Base-by-base conservation (phyloP, 2,888 invertebrate genomes). In the Troglohyphantes excavatus region DNA sequence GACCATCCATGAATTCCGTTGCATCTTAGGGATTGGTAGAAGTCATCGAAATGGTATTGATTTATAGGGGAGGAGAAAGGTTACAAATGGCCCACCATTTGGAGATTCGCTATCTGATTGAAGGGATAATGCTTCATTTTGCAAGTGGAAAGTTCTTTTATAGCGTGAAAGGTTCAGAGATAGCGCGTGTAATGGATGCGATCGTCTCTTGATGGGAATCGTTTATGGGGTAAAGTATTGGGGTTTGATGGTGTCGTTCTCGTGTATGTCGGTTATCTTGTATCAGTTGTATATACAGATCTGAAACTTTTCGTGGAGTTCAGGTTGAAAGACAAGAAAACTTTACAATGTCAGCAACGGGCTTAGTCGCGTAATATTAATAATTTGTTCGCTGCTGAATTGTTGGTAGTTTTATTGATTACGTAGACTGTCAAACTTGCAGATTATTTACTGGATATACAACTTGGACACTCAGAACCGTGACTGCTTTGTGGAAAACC, bases 61-160 rank as follows among this genome's bases (percentile, higher is more conserved):
- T 82, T 82, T 82, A 82, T 70, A 23, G 82, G 33, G 39, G 27
- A 39, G 33, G 23, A 72, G 65, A 67, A 23, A 61, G 53, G 29
- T 72, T 82, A 82, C 82, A 59, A 82, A 78, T 78, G 78, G 67
- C 53, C 78, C 26, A 43, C 53, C 46, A 59, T 82, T 72, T n/a
- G 19, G 39, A 70, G 82, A 70, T 59, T 82, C 39, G 33, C 29
- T 82, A 82, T 82, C 82, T 70, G 70, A 61, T 70, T 72, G 33
- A 59, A 61, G 53, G 72, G 59, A 46, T 61, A 70, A 72, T 78
- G 63, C 63, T 61, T 65, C 61, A 65, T 78, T 65, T 63, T 65
- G 29, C 11, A 21, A 72, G 46, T 11, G 33, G 53, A n/a, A 19
- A 59, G 75, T 76, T n/a, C 29, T 76, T 76, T 76, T 46, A 2